phyloP scores from a whole-genome alignment of 2,888 invertebrate species.

The Lasioglossum marginatum region DNA sequence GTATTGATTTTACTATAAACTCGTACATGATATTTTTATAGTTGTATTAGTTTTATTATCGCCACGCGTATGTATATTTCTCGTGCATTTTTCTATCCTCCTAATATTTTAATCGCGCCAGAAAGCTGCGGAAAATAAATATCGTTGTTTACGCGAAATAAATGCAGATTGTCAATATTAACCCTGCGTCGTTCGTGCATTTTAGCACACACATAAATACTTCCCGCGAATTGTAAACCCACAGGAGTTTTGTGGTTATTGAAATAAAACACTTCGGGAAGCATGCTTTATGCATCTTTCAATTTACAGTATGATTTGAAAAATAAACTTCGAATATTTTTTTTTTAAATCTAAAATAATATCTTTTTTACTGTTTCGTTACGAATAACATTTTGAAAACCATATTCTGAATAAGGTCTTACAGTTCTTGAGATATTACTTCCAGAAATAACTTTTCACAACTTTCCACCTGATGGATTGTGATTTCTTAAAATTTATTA shows the following conservation, averaged over 20 bases:
- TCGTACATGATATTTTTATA: neutral
- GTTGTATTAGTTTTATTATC: neutral
- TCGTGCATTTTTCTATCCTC: neutral
- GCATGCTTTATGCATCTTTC: neutral
- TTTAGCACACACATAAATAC: neutral
- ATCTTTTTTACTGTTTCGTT: neutral
- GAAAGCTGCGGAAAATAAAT: neutral
- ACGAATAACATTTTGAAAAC: neutral
- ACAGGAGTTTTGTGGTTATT: neutral
- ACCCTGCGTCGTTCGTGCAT: neutral
- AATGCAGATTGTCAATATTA: neutral
- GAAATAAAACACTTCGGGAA: neutral
- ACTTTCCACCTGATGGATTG: too few relatives aligned
- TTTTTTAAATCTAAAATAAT: neutral
- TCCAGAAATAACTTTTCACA: too few relatives aligned
- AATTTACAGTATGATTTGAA: neutral
- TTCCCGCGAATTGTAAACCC: neutral
- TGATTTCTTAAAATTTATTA: too few relatives aligned
- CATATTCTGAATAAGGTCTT: neutral
- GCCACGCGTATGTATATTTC: neutral
- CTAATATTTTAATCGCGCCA: neutral
- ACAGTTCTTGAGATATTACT: too few relatives aligned
- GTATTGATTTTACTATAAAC: neutral
- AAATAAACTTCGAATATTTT: neutral
- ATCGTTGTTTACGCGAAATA: neutral